Percentiles rank a stretch among this genome's conserved stretches.
These are phyloP conservation scores for Alethe diademata DNA, from an alignment of 2,113 vertebrate genomes.

Conservation along the genomic window DNA sequence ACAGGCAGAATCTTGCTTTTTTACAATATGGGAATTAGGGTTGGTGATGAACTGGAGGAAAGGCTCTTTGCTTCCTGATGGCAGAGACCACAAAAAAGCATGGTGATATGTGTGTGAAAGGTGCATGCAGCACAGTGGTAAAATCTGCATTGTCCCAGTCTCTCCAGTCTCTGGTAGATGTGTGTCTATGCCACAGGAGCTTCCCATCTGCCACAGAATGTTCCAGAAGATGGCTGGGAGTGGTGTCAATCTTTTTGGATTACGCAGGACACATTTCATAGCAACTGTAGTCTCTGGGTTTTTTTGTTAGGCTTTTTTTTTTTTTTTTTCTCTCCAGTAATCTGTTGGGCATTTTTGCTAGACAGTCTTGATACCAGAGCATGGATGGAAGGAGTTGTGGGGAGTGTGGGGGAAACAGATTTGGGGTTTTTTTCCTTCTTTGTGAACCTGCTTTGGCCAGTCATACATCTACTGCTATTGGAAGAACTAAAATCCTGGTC, in stretches of 20 bases:
- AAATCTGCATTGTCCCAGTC: accelerated
- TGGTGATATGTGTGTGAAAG: background rate
- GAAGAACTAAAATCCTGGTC: background rate
- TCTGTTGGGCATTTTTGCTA: background rate
- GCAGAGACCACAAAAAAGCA: background rate
- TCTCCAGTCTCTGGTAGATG: background rate
- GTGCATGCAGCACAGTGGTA: background rate
- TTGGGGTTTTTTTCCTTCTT: background rate
- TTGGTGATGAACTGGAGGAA: background rate
- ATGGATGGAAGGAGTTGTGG: background rate
- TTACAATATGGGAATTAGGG: background rate
- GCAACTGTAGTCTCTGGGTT: background rate
- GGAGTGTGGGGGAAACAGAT: accelerated
- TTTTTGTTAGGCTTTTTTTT: background rate
- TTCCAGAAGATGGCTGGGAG: background rate
- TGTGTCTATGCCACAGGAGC: background rate
- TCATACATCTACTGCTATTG: background rate
- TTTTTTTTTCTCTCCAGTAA: background rate
- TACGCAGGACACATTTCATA: background rate
- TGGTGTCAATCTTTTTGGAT: background rate
- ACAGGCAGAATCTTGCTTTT: background rate
- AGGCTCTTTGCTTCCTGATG: background rate
- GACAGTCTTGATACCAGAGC: background rate
- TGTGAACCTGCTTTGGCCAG: background rate
- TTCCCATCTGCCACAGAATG: background rate